Evolutionary conservation across 37 sponge, comb jelly and placozoan species (phyloP), one percentile per base, ranked within the genome.

Genomic region (Beroe forskalii): DNA sequence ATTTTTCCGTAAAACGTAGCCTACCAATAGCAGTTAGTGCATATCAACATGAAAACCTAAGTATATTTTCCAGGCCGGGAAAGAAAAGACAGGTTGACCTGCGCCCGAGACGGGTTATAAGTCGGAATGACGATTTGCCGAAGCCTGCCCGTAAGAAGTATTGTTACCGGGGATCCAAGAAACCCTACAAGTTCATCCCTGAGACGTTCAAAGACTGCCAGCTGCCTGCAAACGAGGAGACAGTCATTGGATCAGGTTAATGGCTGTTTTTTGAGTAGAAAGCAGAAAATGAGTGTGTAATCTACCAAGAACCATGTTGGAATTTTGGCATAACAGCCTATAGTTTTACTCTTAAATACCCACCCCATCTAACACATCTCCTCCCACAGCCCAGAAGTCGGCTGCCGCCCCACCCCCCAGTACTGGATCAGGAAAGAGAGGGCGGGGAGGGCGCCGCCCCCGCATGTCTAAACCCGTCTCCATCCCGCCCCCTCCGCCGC

Each of bases 121-220:
- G 33, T 32, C n/a, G 86, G 86, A 44, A 80, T 80, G 55, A 80
- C 28, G 86, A 44, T 43, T 24, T 37, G 12, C 44, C 55, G 14
- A 80, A 44, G 40, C 72, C 72, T 35, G 86, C 86, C 4, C 40
- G 55, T n/a, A 80, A 44, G 86, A 80, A 80, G 86, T 80, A 80
- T 38, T 80, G 86, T 25, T 80, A 80, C 55, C 37, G 86, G 40
- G 86, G 86, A 8, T 44, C 55, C n/a, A 80, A 80, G 40, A 80
- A 80, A 80, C 86, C 86, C 0, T 80, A 80, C 86, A 80, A 80
- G 86, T 80, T 80, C 48, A 80, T 80, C 31, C 86, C 86, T 27
- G 86, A 44, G 28, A 80, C 44, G 20, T 80, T 80, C 30, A 41
- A 43, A 23, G 86, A 80, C 35, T 80, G 86, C 35, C 55, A 80